These are phyloP conservation scores for Drosophila quinaria DNA, from an alignment of 2,888 invertebrate species.

Conservation along the genomic window DNA sequence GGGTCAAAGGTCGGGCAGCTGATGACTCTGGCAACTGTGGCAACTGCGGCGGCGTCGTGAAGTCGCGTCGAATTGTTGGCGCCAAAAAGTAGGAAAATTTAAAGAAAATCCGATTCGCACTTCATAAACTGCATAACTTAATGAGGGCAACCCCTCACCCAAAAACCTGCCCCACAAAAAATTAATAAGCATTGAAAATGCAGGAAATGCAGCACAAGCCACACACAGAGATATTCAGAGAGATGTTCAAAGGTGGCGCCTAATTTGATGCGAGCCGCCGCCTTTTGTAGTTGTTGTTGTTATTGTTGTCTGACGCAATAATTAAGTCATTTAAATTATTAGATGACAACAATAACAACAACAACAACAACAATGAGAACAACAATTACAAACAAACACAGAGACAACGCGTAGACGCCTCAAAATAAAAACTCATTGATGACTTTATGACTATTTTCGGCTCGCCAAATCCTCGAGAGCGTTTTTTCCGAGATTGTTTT, in stretches of 20 bases:
- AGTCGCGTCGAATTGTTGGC: constrained; percentile 69
- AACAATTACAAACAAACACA: constrained; percentile 41
- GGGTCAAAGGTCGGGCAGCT: constrained; percentile 73
- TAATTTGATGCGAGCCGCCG: constrained; percentile 41
- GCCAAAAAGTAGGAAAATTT: constrained; percentile 57
- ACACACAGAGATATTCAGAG: constrained; percentile 19
- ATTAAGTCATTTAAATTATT: constrained; percentile 82
- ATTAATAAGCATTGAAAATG: constrained; percentile 48
- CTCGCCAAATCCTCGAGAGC: constrained; percentile 72
- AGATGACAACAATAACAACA: constrained; percentile 72
- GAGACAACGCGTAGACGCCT: constrained; percentile 32
- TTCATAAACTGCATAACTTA: constrained; percentile 77
- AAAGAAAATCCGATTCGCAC: constrained; percentile 66
- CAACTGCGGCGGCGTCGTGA: constrained; percentile 49
- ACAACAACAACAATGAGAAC: constrained; percentile 13
- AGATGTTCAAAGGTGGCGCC: constrained; percentile 50
- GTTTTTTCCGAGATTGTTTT: constrained; percentile 35
- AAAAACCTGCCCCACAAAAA: not conserved
- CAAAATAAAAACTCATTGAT: constrained; percentile 49
- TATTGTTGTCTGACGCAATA: constrained; percentile 81
- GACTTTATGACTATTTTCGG: constrained; percentile 68
- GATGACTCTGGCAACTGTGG: constrained; percentile 24
- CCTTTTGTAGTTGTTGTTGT: constrained; percentile 47
- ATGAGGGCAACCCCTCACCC: constrained; percentile 23
- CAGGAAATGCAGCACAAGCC: constrained; percentile 58